Evolutionary conservation across 2,888 invertebrate species (phyloP), one percentile per base, ranked within the genome.

Genomic region (Frankliniella intonsa): DNA sequence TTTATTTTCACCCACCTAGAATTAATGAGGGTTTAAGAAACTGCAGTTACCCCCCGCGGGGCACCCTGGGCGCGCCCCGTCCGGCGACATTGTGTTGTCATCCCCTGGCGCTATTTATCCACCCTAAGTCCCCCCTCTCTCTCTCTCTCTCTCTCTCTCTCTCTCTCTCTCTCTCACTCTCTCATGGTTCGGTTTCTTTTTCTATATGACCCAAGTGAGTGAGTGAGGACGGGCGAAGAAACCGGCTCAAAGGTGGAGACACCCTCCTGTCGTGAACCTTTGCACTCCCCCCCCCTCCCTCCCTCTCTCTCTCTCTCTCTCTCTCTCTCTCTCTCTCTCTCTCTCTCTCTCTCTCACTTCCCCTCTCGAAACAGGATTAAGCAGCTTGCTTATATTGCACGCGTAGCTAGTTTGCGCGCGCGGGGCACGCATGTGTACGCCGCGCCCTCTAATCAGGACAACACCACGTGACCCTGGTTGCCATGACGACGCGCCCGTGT

Each of bases 21-120:
- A 69, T 69, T 69, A 69, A 69, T 76, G 69, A 76, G 69, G 25
- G 25, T 76, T 76, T 76, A 76, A 76, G 69, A 76, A 76, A 76
- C 22, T 76, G 69, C 69, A 76, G 69, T 55, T 55, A 14, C 55
- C 19, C 55, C 17, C 17, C 55, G 38, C 2, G 38, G 38, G 38
- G 38, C 38, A 38, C 38, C 38, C 38, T 3, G 14, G 14, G 17
- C 17, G 17, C 14, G 19, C 14, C 38, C 5, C 38, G 38, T 38
- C 38, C 14, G 55, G 7, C 38, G 38, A 55, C 55, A 55, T 19
- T 55, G 55, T 55, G 55, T 55, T 55, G 14, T 12, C 55, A 55
- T 55, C 19, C 55, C 55, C 55, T 55, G 5, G 19, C 19, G 19
- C 19, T 55, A 19, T 9, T 55, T 55, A 55, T 55, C 19, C 55